Base-by-base conservation (phyloP, 2,797 vertebrate genomes). In the Gallinago nigripennis region DNA sequence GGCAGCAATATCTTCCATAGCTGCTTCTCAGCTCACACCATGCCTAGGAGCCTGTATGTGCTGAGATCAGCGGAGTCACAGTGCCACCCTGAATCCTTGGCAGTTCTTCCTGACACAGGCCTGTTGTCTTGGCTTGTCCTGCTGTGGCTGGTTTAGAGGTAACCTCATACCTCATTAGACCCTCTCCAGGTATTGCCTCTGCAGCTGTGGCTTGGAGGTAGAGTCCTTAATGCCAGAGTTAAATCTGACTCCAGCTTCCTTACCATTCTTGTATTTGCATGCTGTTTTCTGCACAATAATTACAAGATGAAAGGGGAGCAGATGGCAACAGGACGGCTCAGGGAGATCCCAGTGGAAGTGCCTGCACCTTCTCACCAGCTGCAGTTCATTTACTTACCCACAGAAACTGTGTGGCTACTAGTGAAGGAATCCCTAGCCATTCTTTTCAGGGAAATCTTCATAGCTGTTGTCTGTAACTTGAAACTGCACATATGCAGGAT, bases 21-120 rank as follows among this genome's bases (percentile, higher is more conserved):
- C 56, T 68, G 17, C 23, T 37, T 41, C 84, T 79, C 20, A 79
- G 20, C 60, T 73, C 43, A 8, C 0, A 0, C 28, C 1, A 0
- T 66, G 75, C 43, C 84, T 56, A 33, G n/a, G 35, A 60, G 15
- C 13, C 37, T 16, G 31, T 16, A 9, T 6, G 2, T 23, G 18
- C 25, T 58, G 33, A 18, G 41, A 64, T n/a, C 54, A 41, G 19
- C 1, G 2, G 28, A 31, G 51, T 41, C 5, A 1, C 56, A 56
- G 23, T 39, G 50, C 18, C 53, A 65, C 11, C 8, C 43, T 24
- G 24, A 43, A 51, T 11, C 2, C 50, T 15, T 73, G 54, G 41
- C 53, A 37, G 33, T 5, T 76, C 28, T 58, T 58, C 58, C 46
- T 88, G 37, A n/a, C 10, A 13, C 8, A 14, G 8, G 5, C 21